These are phyloP conservation scores for Tetranychus truncatus DNA, from an alignment of 2,888 invertebrate genomes.

Conservation along the genomic window DNA sequence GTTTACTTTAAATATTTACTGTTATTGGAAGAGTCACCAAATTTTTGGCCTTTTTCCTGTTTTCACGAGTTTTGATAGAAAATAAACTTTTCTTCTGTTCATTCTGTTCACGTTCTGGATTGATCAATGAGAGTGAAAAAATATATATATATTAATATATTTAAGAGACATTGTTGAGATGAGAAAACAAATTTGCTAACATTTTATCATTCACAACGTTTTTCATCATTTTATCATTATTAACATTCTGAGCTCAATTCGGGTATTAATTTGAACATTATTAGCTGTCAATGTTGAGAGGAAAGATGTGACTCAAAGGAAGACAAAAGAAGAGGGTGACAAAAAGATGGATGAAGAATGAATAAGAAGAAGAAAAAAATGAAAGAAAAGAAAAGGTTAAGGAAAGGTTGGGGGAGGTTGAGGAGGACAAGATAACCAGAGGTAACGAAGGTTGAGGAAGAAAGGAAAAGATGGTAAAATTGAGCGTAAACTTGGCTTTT, in stretches of 20 bases:
- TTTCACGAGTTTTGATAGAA: neutral
- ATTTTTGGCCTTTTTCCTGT: neutral
- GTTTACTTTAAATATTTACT: neutral
- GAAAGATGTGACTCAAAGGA: neutral
- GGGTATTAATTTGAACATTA: neutral
- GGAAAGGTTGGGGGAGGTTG: neutral
- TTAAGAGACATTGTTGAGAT: neutral
- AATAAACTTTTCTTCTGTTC: too few relatives aligned
- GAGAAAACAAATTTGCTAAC: neutral
- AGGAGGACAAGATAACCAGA: too few relatives aligned
- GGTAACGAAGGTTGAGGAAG: neutral
- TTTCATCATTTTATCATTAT: neutral
- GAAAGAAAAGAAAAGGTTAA: neutral
- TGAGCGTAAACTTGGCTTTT: neutral
- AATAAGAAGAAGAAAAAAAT: neutral
- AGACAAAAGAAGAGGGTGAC: conserved; percentile 2
- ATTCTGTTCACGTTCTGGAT: neutral
- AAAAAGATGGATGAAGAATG: conserved; percentile 6
- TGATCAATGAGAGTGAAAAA: too few relatives aligned
- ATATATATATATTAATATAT: neutral
- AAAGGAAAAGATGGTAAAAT: neutral
- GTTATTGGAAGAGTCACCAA: too few relatives aligned
- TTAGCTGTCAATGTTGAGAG: too few relatives aligned
- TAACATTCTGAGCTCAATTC: neutral
- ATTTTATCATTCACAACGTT: neutral